Evolutionary conservation across 2,797 vertebrate genomes (phyloP).

Genomic region (Syngnathus rostellatus): DNA sequence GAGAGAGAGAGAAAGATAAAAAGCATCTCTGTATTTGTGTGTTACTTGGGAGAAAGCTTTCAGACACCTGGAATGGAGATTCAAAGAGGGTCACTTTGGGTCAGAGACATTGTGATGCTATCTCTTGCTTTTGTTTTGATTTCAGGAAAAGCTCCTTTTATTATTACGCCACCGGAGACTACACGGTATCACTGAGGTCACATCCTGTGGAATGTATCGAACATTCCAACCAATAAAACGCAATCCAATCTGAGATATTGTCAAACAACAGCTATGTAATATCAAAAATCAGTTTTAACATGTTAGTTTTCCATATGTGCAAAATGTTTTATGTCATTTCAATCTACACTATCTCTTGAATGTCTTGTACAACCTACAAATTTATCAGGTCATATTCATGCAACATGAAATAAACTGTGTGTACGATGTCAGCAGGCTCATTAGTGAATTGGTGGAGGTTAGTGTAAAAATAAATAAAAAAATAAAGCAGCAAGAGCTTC

Average conservation of each 20-base stretch:
- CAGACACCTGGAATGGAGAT: constrained; percentile 19
- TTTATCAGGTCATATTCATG: no score
- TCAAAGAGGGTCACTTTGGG: constrained; percentile 3
- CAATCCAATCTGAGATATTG: neutral
- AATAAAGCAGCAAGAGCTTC: constrained; percentile 49
- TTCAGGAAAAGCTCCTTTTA: constrained; percentile 56
- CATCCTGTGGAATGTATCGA: constrained; percentile 47
- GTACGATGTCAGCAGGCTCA: constrained; percentile 31
- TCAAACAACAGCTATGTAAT: neutral
- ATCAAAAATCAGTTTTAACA: neutral
- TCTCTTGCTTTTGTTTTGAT: constrained; percentile 26
- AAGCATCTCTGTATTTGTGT: neutral
- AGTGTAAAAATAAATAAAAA: constrained; percentile 7
- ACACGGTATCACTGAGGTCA: constrained; percentile 45
- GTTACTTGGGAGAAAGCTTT: neutral
- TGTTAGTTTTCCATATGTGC: constrained; percentile 4
- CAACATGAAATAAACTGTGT: no score
- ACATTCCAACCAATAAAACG: neutral
- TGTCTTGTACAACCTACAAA: no score
- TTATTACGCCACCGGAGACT: constrained; percentile 57
- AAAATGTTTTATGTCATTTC: no score
- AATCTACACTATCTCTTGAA: no score
- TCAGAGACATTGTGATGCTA: constrained; percentile 17
- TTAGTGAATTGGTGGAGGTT: constrained; percentile 8
- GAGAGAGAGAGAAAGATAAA: neutral